Evolutionary conservation across 2,113 vertebrate species (phyloP).

Genomic region (Blennius ocellaris): DNA sequence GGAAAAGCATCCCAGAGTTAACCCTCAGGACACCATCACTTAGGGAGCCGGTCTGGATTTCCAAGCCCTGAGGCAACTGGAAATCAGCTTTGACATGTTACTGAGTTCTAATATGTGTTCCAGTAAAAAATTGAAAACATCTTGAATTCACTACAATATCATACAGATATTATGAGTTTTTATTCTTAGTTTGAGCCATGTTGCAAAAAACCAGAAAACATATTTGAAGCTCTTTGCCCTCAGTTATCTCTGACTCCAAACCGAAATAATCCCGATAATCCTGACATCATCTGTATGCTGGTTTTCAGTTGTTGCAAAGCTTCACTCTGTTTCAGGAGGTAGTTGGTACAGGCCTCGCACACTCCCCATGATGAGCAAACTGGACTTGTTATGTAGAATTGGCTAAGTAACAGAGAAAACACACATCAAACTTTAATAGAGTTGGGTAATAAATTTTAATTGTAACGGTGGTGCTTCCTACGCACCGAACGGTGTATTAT

Average conservation of each 20-base stretch:
- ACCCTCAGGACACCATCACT: no score
- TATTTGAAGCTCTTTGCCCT: not conserved
- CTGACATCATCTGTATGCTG: slow-evolving; percentile 15
- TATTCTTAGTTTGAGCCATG: not conserved
- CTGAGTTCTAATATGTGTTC: no score
- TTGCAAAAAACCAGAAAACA: slow-evolving; percentile 4
- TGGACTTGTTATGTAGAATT: slow-evolving; percentile 5
- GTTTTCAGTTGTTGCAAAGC: not conserved
- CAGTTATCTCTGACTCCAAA: slow-evolving; percentile 12
- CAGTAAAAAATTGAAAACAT: no score
- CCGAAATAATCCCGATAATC: not conserved
- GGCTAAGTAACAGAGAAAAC: slow-evolving; percentile 4
- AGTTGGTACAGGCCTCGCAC: not conserved
- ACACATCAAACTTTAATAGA: slow-evolving; percentile 10
- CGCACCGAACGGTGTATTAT: slow-evolving; percentile 5
- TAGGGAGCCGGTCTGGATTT: no score
- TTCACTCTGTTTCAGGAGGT: slow-evolving; percentile 1
- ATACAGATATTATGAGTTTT: slow-evolving; percentile 21
- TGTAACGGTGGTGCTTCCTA: slow-evolving; percentile 10
- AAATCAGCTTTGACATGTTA: no score
- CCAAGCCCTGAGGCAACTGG: no score
- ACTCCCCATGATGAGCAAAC: not conserved
- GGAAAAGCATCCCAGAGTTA: no score
- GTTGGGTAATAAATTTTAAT: slow-evolving; percentile 12
- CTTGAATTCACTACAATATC: no score